Conservation (phyloP, 2,113 vertebrate genomes). For the Bucco capensis region DNA sequence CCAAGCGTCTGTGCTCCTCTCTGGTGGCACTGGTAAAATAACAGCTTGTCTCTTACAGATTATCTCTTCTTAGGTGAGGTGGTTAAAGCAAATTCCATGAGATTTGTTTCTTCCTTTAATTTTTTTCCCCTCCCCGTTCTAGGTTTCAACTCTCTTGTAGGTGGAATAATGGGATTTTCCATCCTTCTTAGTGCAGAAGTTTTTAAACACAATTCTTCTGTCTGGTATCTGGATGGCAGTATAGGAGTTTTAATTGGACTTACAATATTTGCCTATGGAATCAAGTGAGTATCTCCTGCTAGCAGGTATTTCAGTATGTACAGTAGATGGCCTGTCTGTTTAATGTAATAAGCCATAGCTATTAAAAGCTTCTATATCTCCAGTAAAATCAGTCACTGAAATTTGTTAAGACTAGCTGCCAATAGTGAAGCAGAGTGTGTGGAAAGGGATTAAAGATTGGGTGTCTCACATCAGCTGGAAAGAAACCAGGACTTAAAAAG, state of each 20-base stretch:
- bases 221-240: slow-evolving; percentile 95
- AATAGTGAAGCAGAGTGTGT: not conserved
- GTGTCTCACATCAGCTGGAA: not conserved
- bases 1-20: not conserved
- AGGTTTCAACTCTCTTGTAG: slow-evolving; percentile 97
- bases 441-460: not conserved
- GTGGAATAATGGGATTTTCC: slow-evolving; percentile 95
- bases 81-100: not conserved
- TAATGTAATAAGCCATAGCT: not conserved
- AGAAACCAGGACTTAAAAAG: not conserved
- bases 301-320: not conserved
- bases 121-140: not conserved
- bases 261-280: slow-evolving; percentile 91
- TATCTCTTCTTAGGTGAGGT: not conserved
- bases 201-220: slow-evolving; percentile 84
- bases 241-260: slow-evolving; percentile 92
- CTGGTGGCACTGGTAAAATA: not conserved
- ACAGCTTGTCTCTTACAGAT: not conserved
- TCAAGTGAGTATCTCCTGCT: slow-evolving; percentile 84
- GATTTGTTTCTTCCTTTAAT: not conserved
- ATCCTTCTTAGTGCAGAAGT: slow-evolving; percentile 96
- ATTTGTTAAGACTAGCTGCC: not conserved
- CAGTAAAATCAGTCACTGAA: not conserved
- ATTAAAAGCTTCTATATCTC: not conserved
- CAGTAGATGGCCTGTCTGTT: not conserved